phyloP scores from a whole-genome alignment of 2,113 vertebrate species.

The Dipodomys spectabilis region DNA sequence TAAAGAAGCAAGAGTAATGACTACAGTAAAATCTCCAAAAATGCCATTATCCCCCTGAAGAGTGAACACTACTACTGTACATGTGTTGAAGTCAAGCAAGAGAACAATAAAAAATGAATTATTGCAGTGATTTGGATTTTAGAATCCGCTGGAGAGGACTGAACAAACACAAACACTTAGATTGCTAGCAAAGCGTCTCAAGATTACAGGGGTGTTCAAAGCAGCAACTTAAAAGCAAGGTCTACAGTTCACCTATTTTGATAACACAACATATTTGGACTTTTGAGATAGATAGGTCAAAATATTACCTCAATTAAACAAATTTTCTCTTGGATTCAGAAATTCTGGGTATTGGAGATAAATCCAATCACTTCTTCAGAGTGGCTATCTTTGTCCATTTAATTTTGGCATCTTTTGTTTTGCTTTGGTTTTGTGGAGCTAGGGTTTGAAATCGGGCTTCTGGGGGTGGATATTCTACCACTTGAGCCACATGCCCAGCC shows the following conservation, averaged over 20 bases:
- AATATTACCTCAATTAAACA: neutral
- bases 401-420: neutral
- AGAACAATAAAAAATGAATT: slow-evolving; percentile 83
- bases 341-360: neutral
- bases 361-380: neutral
- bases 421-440: no score
- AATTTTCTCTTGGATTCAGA: slow-evolving; percentile 20
- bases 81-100: slow-evolving; percentile 78
- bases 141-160: slow-evolving; percentile 78
- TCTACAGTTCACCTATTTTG: slow-evolving; percentile 27
- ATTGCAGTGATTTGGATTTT: slow-evolving; percentile 80
- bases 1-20: slow-evolving; percentile 85
- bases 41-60: slow-evolving; percentile 82
- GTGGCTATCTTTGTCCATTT: neutral
- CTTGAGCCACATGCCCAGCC: no score
- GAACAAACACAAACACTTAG: slow-evolving; percentile 74
- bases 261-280: neutral
- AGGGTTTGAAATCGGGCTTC: no score
- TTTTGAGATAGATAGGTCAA: neutral
- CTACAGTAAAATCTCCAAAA: slow-evolving; percentile 84
- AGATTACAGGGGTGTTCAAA: neutral
- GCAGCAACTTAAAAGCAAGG: neutral
- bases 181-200: slow-evolving; percentile 22
- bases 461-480: no score
- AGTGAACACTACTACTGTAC: slow-evolving; percentile 80